A percentile compares a stretch with the other conserved stretches of the same genome.
Conservation (phyloP, 2,888 invertebrate species). For the Lithophane socia region DNA sequence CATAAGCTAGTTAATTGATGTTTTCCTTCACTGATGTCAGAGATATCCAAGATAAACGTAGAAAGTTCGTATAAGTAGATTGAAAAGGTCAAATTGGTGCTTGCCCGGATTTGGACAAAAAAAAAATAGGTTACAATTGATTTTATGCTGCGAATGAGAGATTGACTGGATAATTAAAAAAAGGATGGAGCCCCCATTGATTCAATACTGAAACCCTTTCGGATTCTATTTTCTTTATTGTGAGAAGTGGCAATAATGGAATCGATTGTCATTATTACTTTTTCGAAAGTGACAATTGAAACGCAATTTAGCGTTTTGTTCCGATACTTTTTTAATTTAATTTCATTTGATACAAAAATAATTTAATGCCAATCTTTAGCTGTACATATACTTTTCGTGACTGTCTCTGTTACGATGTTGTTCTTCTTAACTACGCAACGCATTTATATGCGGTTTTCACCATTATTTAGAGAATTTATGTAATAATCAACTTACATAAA, state of each 20-base stretch:
- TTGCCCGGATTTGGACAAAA: background rate
- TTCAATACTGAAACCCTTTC: background rate
- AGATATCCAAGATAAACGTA: background rate
- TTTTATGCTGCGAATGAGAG: background rate
- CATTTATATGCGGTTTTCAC: background rate
- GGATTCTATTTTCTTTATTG: background rate
- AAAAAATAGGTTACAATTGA: background rate
- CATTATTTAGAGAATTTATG: background rate
- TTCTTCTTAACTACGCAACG: background rate
- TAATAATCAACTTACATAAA: background rate
- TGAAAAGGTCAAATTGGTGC: background rate
- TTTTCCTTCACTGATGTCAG: background rate
- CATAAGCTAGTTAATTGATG: background rate
- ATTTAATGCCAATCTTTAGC: background rate
- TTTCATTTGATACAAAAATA: background rate
- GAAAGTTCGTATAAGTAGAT: background rate
- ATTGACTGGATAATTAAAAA: background rate
- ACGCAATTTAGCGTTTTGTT: background rate
- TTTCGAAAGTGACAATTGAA: background rate
- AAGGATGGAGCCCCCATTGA: background rate
- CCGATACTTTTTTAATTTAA: background rate
- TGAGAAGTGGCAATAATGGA: slow-evolving; percentile 7
- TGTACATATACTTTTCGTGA: background rate
- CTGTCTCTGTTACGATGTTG: background rate
- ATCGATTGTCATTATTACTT: background rate